Evolutionary conservation across 2,113 vertebrate species (phyloP), one percentile per base, ranked within the genome.

Genomic region (Aldabrachelys gigantea): DNA sequence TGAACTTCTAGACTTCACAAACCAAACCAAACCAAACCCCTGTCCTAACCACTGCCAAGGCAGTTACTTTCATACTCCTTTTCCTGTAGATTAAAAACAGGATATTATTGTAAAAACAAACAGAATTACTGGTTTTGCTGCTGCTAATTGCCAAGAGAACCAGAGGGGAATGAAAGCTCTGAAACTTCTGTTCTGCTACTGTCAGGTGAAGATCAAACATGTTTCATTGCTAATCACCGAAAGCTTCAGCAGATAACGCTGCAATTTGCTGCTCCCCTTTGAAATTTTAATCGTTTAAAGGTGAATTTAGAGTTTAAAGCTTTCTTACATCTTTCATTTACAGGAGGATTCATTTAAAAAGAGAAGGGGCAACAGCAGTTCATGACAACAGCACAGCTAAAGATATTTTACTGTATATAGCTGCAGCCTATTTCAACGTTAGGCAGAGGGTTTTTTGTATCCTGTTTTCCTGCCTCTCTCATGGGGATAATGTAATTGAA

Each of bases 41-140:
- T 94, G 96, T 54, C 53, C 19, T 56, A 3, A 82, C 76, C 47
- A 59, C 78, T 94, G 96, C 95, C 96, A 97, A 95, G 93, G 90
- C 83, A 96, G 89, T 82, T 96, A 90, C 93, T 97, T 97, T 94
- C 95, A 95, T 93, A 92, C 93, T 97, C 96, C 93, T 97, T 97
- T 97, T 97, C 97, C 97, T 97, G 96, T 89, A 93, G 92, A 96
- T 97, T 97, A 95, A 92, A 96, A 97, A 96, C 92, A 97, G 97
- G 96, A 97, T 97, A 96, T 97, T 92, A 95, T 93, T 97, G 82
- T 95, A 92, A 96, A 95, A 97, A 91, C 95, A 97, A 97, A 93
- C 72, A 97, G 89, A 96, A 89, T 87, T 84, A 92, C 94, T 92
- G 59, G 62, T 85, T 85, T 97, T 80, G n/a, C 52, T 89, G 91